Conservation (phyloP, 1,140 invertebrate species). For the Megathymus violae region DNA sequence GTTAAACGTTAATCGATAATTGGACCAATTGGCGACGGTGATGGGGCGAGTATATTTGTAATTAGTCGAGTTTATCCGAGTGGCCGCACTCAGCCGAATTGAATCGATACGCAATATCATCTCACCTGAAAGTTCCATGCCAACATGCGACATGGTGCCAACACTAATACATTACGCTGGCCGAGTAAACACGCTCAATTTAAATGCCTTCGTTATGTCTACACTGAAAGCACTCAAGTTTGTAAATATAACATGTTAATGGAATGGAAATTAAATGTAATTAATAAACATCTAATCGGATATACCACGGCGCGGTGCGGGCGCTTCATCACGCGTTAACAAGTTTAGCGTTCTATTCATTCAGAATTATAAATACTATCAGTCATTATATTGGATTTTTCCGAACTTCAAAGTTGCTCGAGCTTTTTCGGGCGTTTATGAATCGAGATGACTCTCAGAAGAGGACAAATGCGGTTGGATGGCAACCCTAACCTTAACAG, state of each 20-base stretch:
- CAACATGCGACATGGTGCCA: slow-evolving; percentile 3
- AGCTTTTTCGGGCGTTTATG: no score
- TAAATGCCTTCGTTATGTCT: not conserved
- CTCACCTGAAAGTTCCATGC: slow-evolving; percentile 13
- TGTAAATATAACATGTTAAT: not conserved
- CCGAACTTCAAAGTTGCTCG: no score
- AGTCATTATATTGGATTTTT: no score
- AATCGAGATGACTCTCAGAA: no score
- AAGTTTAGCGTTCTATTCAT: no score
- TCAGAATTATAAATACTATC: no score
- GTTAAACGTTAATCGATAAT: not conserved
- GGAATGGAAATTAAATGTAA: not conserved
- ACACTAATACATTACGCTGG: not conserved
- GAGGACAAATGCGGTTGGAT: no score
- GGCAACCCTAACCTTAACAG: not conserved
- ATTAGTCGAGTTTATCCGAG: slow-evolving; percentile 18
- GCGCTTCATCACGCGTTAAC: no score
- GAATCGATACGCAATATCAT: slow-evolving; percentile 28
- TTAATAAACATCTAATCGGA: not conserved
- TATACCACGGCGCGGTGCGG: no score
- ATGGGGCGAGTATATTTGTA: slow-evolving; percentile 15
- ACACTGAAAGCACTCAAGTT: slow-evolving; percentile 1
- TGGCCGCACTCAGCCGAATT: slow-evolving; percentile 36
- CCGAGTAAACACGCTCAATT: not conserved
- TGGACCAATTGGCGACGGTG: slow-evolving; percentile 11